Base-by-base conservation (phyloP, 1,140 invertebrate species). In the Drosophila grimshawi region DNA sequence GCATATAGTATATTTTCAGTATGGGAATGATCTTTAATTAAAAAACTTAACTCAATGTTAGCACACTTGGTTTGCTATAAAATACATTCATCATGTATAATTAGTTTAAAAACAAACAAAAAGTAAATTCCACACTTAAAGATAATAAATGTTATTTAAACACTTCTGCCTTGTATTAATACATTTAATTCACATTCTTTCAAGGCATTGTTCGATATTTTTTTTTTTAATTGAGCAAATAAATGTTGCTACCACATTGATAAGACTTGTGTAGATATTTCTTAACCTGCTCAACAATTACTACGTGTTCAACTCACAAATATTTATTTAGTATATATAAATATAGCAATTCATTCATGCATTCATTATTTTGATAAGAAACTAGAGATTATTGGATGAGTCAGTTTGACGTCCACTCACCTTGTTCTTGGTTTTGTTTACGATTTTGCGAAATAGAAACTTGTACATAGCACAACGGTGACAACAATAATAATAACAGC, bases 391-490 rank as follows among this genome's bases (percentile, higher is more conserved):
- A 11, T 2, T 45, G 11, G n/a, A 43, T 83, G 32, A 76, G 11
- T 70, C 56, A 53, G 43, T 41, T 60, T n/a, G 10, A 7, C 5
- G 19, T 7, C 30, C 41, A 81, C 82, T 86, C 66, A 86, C 81
- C 82, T 86, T 86, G 35, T 53, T 1, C 65, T 78, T 85, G 39
- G 33, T 45, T 78, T 81, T 86, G 48, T 70, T 78, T 46, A 86
- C 32, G 52, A 86, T 61, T 43, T 78, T 81, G 41, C 81, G 82
- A 46, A 56, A 86, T 48, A 86, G 45, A 30, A 70, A 74, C 49
- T 72, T 86, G 75, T 78, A 85, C 81, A 85, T 85, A 67, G 41
- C 65, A 77, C 60, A 41, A 41, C 33, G 53, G 35, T 55, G 63
- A 61, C 29, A 46, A 51, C 33, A 52, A 65, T 30, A 41, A 5